A percentile compares a stretch with the other conserved stretches of the same genome.
These are phyloP conservation scores for Hesperophylax magnus DNA, from an alignment of 1,140 invertebrate species.

Conservation along the genomic window DNA sequence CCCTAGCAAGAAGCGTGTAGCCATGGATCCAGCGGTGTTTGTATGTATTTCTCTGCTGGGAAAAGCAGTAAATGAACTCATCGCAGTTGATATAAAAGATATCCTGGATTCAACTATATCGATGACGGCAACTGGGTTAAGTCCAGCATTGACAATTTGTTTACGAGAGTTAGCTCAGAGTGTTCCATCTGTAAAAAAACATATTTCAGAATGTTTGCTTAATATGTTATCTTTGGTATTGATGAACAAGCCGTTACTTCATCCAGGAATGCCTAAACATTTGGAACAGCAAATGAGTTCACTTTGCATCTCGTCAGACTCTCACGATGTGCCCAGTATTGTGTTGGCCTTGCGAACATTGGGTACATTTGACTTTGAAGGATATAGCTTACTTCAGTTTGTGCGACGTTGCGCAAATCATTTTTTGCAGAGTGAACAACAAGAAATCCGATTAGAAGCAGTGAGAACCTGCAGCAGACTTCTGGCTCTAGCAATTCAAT, in stretches of 20 bases:
- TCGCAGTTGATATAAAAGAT: constrained; percentile 85
- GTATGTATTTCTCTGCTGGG: constrained; percentile 95
- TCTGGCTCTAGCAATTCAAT: constrained; percentile 83
- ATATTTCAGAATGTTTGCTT: constrained; percentile 93
- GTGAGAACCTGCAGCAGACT: constrained; percentile 94
- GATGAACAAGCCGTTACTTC: constrained; percentile 88
- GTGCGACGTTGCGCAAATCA: constrained; percentile 93
- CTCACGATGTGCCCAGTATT: constrained; percentile 84
- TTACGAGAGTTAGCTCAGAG: constrained; percentile 90
- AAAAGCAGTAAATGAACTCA: constrained; percentile 84
- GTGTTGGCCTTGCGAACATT: constrained; percentile 95
- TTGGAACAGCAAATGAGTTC: constrained; percentile 68
- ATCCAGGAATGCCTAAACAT: constrained; percentile 82
- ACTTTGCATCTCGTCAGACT: constrained; percentile 67
- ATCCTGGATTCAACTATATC: constrained; percentile 79
- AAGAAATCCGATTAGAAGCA: constrained; percentile 94
- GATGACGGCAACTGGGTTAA: constrained; percentile 93
- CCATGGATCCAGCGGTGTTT: constrained; percentile 92
- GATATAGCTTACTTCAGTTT: constrained; percentile 93
- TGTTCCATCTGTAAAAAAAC: constrained; percentile 88
- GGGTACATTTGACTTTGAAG: constrained; percentile 97
- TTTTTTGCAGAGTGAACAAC: constrained; percentile 92
- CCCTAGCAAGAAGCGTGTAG: constrained; percentile 78
- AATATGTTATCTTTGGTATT: constrained; percentile 90
- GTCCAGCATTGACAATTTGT: constrained; percentile 91